A percentile compares a stretch with the other conserved stretches of the same genome.
These are phyloP conservation scores for Moxostoma hubbsi DNA, from an alignment of 2,797 vertebrate species.

Conservation along the genomic window DNA sequence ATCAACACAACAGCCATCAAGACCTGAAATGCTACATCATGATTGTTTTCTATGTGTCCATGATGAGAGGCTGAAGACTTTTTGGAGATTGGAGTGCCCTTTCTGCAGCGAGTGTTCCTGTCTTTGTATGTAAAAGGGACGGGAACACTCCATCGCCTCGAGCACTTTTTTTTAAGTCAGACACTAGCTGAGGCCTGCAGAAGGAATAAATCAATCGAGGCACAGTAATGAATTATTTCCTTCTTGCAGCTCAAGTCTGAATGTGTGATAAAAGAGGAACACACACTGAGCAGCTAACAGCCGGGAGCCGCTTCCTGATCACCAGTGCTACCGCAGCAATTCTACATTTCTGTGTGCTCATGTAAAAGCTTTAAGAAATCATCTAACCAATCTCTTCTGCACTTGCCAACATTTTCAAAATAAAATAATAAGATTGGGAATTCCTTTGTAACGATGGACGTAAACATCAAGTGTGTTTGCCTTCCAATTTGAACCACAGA, in stretches of 20 bases:
- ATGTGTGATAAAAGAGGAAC: conserved; percentile 65
- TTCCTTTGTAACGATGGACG: too few species aligned
- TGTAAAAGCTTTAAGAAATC: background rate
- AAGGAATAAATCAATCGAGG: conserved; percentile 64
- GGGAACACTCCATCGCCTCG: conserved; percentile 4
- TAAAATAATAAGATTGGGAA: too few species aligned
- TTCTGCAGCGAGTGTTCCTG: background rate
- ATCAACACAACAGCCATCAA: too few species aligned
- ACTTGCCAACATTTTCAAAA: too few species aligned
- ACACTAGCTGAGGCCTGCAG: conserved; percentile 50
- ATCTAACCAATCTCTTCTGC: background rate
- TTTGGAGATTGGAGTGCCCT: too few species aligned
- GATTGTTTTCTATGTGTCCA: too few species aligned
- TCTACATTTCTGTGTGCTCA: background rate
- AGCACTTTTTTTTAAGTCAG: conserved; percentile 67
- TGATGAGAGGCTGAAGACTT: too few species aligned
- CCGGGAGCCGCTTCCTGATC: conserved; percentile 42
- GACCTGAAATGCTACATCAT: too few species aligned
- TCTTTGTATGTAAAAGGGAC: background rate
- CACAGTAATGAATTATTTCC: conserved; percentile 73
- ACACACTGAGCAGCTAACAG: conserved; percentile 54
- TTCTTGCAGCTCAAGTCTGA: conserved; percentile 62
- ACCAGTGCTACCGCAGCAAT: conserved; percentile 2
- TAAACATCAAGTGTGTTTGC: too few species aligned
- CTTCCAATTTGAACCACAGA: too few species aligned